Base-by-base conservation (phyloP, 1,140 invertebrate species). In the Pseudomyrmex pallidus region DNA sequence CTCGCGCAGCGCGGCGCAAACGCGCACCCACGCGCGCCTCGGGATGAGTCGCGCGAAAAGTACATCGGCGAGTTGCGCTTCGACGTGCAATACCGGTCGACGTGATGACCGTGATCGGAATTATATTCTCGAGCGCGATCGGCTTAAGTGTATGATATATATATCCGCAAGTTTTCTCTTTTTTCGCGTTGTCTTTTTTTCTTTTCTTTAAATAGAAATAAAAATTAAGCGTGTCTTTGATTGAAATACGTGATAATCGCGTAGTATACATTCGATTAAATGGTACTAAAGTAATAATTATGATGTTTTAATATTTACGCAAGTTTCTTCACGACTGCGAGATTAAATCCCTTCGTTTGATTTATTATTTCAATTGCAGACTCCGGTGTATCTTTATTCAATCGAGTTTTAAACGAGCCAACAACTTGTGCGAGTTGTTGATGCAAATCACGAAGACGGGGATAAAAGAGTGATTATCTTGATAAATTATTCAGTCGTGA, bases 21-120 rank as follows among this genome's bases (percentile, higher is more conserved):
- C 63, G 59, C 84, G 84, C 85, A 76, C 88, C 85, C 89, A 83
- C 85, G 50, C 48, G 76, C 54, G 76, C 50, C 63, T 77, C 63
- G 74, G 25, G 50, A 35, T 7, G 35, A 56, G 63, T 35, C 20
- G 46, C 59, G 73, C 73, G 59, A 74, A 50, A 74, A 74, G 10
- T 8, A 15, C 48, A 48, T 35, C 35, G 35, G 35, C 62, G 13
- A 54, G n/a, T 13, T 35, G 74, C 20, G 10, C 64, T 78, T 48
- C 54, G 54, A 59, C 12, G 44, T 25, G 12, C 44, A n/a, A 59
- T 59, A 80, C 12, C 52, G 17, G 62, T 35, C n/a, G 10, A 20
- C 7, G n/a, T 56, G 25, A 10, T 15, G 50, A 59, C 7, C 7
- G 12, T 3, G 70, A 57, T 54, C 15, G 2, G 54, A 57, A 57